Evolutionary conservation across 1,140 invertebrate genomes (phyloP).

Genomic region (Eubasilissa regina): DNA sequence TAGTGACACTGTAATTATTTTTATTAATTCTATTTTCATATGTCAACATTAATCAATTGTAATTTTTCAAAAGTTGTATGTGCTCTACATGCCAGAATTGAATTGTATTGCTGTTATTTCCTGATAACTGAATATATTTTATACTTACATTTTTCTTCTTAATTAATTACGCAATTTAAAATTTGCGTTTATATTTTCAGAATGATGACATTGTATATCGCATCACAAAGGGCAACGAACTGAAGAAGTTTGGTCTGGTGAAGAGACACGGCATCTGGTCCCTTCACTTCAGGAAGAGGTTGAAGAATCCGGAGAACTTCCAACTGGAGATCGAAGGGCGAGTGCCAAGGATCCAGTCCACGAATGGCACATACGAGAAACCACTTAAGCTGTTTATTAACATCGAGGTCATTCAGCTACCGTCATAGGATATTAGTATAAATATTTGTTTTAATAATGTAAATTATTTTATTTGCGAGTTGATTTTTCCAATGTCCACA

Average conservation of each 20-base stretch:
- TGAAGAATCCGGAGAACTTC: slow-evolving; percentile 74
- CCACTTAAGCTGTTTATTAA: slow-evolving; percentile 64
- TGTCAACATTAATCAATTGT: too few relatives aligned
- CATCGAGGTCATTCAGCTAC: slow-evolving; percentile 52
- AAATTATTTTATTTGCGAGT: too few relatives aligned
- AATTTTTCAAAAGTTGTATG: too few relatives aligned
- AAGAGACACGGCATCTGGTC: slow-evolving; percentile 77
- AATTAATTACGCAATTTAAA: not conserved
- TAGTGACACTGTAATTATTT: too few relatives aligned
- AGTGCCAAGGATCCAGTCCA: slow-evolving; percentile 62
- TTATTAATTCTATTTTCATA: too few relatives aligned
- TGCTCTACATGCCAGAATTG: too few relatives aligned
- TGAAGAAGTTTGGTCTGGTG: slow-evolving; percentile 78
- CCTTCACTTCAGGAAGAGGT: slow-evolving; percentile 75
- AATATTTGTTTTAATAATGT: not conserved
- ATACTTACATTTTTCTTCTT: not conserved
- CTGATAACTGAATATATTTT: not conserved
- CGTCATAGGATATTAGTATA: slow-evolving; percentile 40
- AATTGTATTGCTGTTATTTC: not conserved
- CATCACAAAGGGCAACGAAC: slow-evolving; percentile 78
- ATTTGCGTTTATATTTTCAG: slow-evolving; percentile 54
- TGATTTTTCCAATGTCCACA: too few relatives aligned
- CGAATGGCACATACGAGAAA: slow-evolving; percentile 70
- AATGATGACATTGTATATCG: slow-evolving; percentile 77
- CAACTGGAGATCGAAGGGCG: slow-evolving; percentile 74